Conservation (phyloP, 2,797 vertebrate genomes). For the Heliangelus exortis region DNA sequence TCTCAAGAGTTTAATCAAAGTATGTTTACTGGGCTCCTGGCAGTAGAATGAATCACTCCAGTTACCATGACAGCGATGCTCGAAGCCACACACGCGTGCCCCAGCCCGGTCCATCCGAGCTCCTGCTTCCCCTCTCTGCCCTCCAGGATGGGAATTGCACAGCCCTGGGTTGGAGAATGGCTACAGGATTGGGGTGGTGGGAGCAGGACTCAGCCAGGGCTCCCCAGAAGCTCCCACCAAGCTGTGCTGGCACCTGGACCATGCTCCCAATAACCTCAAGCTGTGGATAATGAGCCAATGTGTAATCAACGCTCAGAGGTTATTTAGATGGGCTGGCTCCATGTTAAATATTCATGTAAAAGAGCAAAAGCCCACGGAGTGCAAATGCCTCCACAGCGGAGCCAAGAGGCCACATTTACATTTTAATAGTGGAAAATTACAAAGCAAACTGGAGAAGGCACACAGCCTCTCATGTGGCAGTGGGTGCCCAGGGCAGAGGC, state of each 20-base stretch:
- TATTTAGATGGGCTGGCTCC: not conserved
- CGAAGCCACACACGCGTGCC: not conserved
- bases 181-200: too few relatives aligned
- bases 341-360: conserved; percentile 40
- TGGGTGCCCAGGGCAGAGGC: not conserved
- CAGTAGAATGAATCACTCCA: not conserved
- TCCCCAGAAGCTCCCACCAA: not conserved
- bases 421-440: conserved; percentile 34
- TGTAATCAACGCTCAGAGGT: not conserved
- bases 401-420: not conserved
- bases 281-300: not conserved
- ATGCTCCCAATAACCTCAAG: not conserved
- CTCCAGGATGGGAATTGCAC: not conserved
- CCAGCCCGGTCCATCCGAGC: not conserved
- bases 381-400: not conserved
- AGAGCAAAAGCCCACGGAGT: not conserved
- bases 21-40: not conserved
- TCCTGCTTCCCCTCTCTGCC: not conserved
- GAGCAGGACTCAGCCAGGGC: rapidly evolving
- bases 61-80: conserved; percentile 60
- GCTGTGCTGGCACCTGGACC: not conserved
- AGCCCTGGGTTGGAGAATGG: rapidly evolving
- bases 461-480: not conserved
- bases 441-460: not conserved
- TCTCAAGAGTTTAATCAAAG: conserved; percentile 52